A percentile compares a stretch with the other conserved stretches of the same genome.
Evolutionary conservation across 1,140 invertebrate species (phyloP).

Genomic region (Pseudomyrmex gracilis): DNA sequence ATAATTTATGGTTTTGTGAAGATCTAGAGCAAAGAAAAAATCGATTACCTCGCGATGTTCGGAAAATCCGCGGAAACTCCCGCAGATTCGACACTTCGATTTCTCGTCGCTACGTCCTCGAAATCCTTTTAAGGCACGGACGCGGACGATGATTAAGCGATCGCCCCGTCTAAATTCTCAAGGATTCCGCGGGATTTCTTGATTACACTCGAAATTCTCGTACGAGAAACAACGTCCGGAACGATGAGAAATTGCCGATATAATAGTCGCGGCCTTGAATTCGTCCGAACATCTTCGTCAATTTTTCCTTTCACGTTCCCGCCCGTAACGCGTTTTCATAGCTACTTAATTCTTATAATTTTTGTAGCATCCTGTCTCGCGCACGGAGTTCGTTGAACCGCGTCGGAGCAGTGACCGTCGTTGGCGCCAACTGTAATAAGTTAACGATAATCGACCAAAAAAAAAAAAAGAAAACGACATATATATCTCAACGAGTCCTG

Average conservation of each 20-base stretch:
- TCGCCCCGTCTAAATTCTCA: conserved; percentile 36
- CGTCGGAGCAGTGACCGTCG: conserved; percentile 53
- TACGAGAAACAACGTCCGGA: not conserved
- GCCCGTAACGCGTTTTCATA: conserved; percentile 4
- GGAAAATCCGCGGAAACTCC: conserved; percentile 5
- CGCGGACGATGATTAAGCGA: conserved; percentile 9
- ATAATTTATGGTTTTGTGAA: no score
- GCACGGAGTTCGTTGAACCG: conserved; percentile 63
- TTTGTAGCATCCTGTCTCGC: conserved; percentile 26
- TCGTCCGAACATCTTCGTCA: not conserved
- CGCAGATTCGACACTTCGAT: conserved; percentile 50
- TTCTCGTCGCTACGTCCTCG: conserved; percentile 29
- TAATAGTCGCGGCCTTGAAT: conserved; percentile 1
- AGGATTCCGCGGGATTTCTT: conserved; percentile 17
- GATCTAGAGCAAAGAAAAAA: no score
- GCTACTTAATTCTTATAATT: conserved; percentile 34
- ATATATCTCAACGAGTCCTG: not conserved
- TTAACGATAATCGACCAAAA: not conserved
- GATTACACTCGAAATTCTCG: conserved; percentile 49
- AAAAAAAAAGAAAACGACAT: not conserved
- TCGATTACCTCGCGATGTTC: no score
- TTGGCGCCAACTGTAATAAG: conserved; percentile 39
- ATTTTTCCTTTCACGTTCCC: conserved; percentile 44
- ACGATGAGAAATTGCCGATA: conserved; percentile 62
- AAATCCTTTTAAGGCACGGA: conserved; percentile 30